Evolutionary conservation across 2,113 vertebrate genomes (phyloP).

Genomic region (Trinectes maculatus): DNA sequence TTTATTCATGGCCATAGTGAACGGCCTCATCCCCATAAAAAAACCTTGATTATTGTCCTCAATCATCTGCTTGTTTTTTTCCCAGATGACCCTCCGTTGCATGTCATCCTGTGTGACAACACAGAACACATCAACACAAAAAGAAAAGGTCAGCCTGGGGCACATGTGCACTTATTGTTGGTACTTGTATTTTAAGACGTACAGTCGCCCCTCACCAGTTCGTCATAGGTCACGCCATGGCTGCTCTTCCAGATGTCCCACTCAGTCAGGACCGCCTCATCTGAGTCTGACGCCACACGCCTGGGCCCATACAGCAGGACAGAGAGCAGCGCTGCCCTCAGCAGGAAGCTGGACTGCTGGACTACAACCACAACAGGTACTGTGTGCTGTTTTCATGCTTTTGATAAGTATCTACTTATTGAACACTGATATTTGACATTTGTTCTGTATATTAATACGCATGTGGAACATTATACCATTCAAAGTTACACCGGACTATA

Average conservation of each 20-base stretch:
- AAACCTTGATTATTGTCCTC: slow-evolving; percentile 75
- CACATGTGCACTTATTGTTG: neutral
- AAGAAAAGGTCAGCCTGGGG: neutral
- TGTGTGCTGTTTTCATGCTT: too few species aligned
- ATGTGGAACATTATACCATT: too few species aligned
- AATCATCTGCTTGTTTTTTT: slow-evolving; percentile 73
- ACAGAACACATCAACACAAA: slow-evolving; percentile 5
- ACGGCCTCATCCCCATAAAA: slow-evolving; percentile 68
- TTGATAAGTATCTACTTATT: too few species aligned
- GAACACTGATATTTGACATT: too few species aligned
- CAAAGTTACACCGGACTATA: too few species aligned
- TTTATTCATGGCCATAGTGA: slow-evolving; percentile 82
- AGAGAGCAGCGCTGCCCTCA: slow-evolving; percentile 52
- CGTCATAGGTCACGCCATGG: slow-evolving; percentile 70
- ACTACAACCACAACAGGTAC: slow-evolving; percentile 22
- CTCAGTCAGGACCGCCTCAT: slow-evolving; percentile 62
- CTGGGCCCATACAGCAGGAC: slow-evolving; percentile 56
- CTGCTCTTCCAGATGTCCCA: slow-evolving; percentile 79
- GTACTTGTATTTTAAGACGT: neutral
- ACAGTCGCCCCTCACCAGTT: slow-evolving; percentile 48
- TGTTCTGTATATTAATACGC: too few species aligned
- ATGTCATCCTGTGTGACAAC: slow-evolving; percentile 58
- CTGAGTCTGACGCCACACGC: slow-evolving; percentile 67
- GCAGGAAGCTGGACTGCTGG: slow-evolving; percentile 44
- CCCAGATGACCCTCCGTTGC: slow-evolving; percentile 76